Conservation (phyloP, 2,113 vertebrate genomes). For the Antigone vipio region DNA sequence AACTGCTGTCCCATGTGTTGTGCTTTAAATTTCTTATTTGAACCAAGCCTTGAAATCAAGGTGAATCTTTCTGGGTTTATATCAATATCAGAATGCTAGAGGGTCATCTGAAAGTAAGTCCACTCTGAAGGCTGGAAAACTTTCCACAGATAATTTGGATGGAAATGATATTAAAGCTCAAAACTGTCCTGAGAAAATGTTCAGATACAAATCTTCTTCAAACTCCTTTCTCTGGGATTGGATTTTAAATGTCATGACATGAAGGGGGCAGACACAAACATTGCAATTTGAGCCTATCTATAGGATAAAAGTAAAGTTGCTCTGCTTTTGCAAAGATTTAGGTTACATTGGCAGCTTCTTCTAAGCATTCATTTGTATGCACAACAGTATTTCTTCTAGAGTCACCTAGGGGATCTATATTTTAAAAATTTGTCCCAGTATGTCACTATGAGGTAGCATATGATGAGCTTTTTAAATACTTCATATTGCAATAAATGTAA, state of each 20-base stretch:
- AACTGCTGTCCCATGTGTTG: neutral
- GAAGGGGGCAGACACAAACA: neutral
- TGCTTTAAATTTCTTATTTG: neutral
- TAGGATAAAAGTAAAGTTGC: neutral
- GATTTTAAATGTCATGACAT: neutral
- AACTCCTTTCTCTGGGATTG: neutral
- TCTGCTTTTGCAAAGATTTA: neutral
- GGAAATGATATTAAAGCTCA: neutral
- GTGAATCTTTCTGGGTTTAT: neutral
- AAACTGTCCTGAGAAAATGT: neutral
- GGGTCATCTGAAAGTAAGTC: neutral
- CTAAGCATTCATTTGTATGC: neutral
- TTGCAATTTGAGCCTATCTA: neutral
- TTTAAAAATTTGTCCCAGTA: neutral
- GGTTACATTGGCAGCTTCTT: neutral
- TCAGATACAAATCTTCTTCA: neutral
- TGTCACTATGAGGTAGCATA: neutral
- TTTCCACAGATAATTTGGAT: neutral
- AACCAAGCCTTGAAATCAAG: neutral
- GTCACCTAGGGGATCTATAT: neutral
- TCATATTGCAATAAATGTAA: constrained; percentile 32
- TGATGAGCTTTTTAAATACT: constrained; percentile 37
- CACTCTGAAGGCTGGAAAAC: neutral
- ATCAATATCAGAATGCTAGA: neutral
- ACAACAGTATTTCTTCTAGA: neutral